Evolutionary conservation across 2,113 vertebrate genomes (phyloP), one percentile per base, ranked within the genome.

Genomic region (Parus major): DNA sequence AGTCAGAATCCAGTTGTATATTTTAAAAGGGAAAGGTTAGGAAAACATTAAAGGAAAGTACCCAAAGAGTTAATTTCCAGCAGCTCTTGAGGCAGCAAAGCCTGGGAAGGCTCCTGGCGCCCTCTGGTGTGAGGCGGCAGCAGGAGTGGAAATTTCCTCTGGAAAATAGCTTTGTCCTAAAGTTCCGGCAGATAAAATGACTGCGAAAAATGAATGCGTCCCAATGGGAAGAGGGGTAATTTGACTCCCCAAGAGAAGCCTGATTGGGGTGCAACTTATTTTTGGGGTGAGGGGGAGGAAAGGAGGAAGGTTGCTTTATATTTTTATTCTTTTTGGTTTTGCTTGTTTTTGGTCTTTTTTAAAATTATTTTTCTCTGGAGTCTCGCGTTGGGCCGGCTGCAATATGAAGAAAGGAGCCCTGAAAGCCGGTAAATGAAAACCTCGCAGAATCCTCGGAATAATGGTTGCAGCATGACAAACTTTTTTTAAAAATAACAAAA

Each of bases 101-200:
- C 28, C 89, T 63, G 52, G 66, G 86, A 57, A 91, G 82, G 79
- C 27, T 79, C 66, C 85, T 68, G 56, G 87, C 93, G 94, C 97
- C 94, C 96, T 94, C 97, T 97, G 66, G 29, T 92, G 96, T 35
- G 77, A 66, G 70, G 80, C 46, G 4, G 59, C 53, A 64, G 44
- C 77, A 84, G 41, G 2, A 95, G 82, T 88, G 93, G 92, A 95
- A 96, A 97, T 97, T 96, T 95, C 95, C 86, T 95, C 41, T 86
- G 50, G 69, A 78, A 85, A 91, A 5, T 46, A 71, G 82, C 86
- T 94, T 96, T 90, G 91, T 93, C 77, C 35, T 36, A 1, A 93
- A 86, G 42, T 87, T 71, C 77, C 55, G 82, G 7, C 53, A 33
- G 41, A 82, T 57, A 39, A 92, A 88, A 63, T 22, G 41, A 42